Evolutionary conservation across 2,797 vertebrate genomes (phyloP).

Genomic region (Hippoglossus hippoglossus): DNA sequence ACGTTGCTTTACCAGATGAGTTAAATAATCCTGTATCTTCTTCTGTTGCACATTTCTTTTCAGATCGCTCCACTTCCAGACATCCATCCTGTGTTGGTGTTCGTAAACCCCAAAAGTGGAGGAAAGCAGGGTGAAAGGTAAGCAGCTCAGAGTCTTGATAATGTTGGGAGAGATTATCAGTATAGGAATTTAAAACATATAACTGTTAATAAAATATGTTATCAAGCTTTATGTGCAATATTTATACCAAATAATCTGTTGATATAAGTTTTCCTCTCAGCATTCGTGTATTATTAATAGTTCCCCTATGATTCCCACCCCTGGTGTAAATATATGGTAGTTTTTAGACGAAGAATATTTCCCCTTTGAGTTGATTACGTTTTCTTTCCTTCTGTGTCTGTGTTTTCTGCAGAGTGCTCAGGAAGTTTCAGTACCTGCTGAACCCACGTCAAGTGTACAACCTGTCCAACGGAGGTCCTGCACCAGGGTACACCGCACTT

Average conservation of each 20-base stretch:
- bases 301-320: too few relatives aligned
- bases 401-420: constrained; percentile 85
- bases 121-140: constrained; percentile 95
- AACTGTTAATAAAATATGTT: neutral
- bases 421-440: constrained; percentile 92
- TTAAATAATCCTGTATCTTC: neutral
- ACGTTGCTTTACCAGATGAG: neutral
- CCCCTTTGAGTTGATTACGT: neutral
- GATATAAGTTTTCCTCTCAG: neutral
- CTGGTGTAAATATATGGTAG: neutral
- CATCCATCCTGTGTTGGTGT: constrained; percentile 92
- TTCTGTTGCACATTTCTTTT: constrained; percentile 16
- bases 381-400: constrained; percentile 12
- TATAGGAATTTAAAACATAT: neutral
- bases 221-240: neutral
- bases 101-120: constrained; percentile 95
- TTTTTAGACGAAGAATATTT: neutral
- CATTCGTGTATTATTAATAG: too few relatives aligned
- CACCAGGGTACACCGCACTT: constrained; percentile 84
- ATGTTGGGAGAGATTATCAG: neutral
- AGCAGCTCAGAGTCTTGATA: constrained; percentile 24
- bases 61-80: constrained; percentile 87
- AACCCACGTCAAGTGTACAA: constrained; percentile 95
- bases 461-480: constrained; percentile 88
- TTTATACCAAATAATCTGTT: neutral